phyloP scores from a whole-genome alignment of 2,888 invertebrate genomes.

The Orchestes rusci region DNA sequence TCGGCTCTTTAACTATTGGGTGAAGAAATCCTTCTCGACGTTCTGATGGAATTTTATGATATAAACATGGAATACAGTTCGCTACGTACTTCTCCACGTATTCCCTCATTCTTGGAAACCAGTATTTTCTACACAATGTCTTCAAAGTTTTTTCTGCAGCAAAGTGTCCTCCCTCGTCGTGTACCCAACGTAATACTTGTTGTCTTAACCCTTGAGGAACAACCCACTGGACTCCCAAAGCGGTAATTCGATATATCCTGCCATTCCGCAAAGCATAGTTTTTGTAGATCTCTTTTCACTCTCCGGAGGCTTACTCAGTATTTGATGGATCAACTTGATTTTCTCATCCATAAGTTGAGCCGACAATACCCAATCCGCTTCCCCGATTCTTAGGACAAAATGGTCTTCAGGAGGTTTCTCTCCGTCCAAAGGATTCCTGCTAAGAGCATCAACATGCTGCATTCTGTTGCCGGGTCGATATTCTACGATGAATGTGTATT shows the following conservation, averaged over 20 bases:
- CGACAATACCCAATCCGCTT: constrained; percentile 1
- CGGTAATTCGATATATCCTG: neutral
- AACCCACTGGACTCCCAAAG: neutral
- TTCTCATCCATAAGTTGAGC: neutral
- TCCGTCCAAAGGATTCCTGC: constrained; percentile 1
- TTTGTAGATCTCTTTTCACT: neutral
- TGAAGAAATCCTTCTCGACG: neutral
- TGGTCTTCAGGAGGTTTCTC: neutral
- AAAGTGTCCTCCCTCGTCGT: neutral
- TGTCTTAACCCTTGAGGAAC: neutral
- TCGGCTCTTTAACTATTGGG: neutral
- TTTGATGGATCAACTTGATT: neutral
- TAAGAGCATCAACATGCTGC: constrained; percentile 22
- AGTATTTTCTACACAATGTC: neutral
- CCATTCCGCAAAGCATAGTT: neutral
- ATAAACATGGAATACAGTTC: neutral
- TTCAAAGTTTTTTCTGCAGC: neutral
- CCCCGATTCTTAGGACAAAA: neutral
- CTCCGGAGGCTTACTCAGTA: no score
- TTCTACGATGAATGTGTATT: constrained; percentile 19
- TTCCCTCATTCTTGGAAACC: neutral
- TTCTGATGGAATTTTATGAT: neutral
- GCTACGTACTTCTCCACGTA: neutral
- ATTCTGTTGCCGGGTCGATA: constrained; percentile 20
- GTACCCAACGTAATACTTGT: neutral